phyloP scores from a whole-genome alignment of 2,797 vertebrate species.

The Cetoscarus ocellatus region DNA sequence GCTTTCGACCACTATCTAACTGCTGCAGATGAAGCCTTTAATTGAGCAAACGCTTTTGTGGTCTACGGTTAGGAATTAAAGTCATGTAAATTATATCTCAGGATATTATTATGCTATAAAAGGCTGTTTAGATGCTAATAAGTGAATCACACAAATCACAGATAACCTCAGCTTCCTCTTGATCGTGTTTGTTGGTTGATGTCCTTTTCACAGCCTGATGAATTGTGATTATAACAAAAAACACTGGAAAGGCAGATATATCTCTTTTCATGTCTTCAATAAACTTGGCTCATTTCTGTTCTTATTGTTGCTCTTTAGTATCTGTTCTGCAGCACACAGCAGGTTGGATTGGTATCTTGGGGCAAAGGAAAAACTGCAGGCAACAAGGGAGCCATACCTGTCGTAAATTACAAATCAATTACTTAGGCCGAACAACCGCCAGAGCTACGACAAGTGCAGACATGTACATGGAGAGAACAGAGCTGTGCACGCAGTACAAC shows the following conservation, averaged over 20 bases:
- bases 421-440: slow-evolving; percentile 38
- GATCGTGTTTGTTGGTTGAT: slow-evolving; percentile 1
- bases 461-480: slow-evolving; percentile 21
- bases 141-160: background rate
- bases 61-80: background rate
- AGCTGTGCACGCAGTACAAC: background rate
- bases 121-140: background rate
- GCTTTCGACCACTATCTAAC: background rate
- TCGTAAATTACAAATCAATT: slow-evolving; percentile 49
- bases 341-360: slow-evolving; percentile 38
- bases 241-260: background rate
- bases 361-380: slow-evolving; percentile 43
- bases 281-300: background rate
- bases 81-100: background rate
- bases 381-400: slow-evolving; percentile 21
- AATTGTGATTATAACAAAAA: background rate
- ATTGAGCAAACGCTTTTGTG: background rate
- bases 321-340: slow-evolving; percentile 11
- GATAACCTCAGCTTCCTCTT: background rate
- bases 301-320: background rate
- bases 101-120: background rate
- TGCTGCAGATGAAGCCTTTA: slow-evolving; percentile 7
- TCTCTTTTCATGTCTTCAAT: background rate
- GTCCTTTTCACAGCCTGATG: background rate
- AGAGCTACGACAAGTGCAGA: slow-evolving; percentile 49